Base-by-base conservation (phyloP, 2,113 vertebrate species). In the Papio anubis region DNA sequence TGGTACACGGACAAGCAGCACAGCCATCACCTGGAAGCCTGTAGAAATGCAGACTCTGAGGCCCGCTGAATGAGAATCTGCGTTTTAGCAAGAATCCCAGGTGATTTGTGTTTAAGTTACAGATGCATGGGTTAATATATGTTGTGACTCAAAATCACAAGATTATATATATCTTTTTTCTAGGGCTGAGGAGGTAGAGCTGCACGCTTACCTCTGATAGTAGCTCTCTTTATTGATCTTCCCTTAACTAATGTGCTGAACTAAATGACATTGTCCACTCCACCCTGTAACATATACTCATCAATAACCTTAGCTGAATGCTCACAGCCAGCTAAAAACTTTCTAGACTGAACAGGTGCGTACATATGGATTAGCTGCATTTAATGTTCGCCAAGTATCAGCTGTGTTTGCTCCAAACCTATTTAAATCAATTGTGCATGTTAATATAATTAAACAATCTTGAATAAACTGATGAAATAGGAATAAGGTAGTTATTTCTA, bases 311-410 rank as follows among this genome's bases (percentile, higher is more conserved):
- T 61, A 40, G 83, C 17, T 64, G 73, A 64, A 48, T 30, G 86
- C 82, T 89, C 7, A 7, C 10, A 81, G 73, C 40, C 45, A 82
- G 27, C 72, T 70, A 73, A 68, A 88, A 80, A 70, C 6, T 9
- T 66, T 66, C 66, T 61, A 30, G 57, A 81, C 59, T 68, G 59
- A 92, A 88, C 73, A 90, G 50, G 76, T 96, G 91, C 6, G 12
- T 21, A 35, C 30, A 48, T 45, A 30, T 59, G 40, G 89, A 75
- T 94, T 50, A 64, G 94, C 35, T 68, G 59, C 97, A 95, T 72
- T 88, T 70, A 85, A 3, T 93, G 82, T 98, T 98, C 97, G 93
- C 82, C 52, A 52, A 94, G 50, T 45, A 88, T 95, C 81, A 94
- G 61, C 94, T 93, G 92, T 80, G 48, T 96, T 93, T 93, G 85